Evolutionary conservation across 2,113 vertebrate genomes (phyloP).

Genomic region (Tragelaphus buxtoni): DNA sequence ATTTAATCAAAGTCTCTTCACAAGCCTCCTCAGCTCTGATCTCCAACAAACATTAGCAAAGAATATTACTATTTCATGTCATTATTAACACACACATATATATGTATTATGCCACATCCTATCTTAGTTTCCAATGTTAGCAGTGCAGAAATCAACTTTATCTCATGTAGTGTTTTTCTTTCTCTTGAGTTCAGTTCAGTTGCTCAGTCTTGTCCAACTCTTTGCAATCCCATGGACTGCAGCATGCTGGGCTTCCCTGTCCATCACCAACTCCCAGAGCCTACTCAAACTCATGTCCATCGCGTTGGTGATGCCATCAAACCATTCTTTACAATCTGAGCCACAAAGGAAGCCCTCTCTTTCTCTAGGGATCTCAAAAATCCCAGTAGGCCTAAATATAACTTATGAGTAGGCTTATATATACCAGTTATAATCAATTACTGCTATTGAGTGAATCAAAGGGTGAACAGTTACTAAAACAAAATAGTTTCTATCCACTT

Average conservation of each 20-base stretch:
- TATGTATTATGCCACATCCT: neutral
- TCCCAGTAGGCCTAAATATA: neutral
- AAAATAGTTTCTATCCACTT: neutral
- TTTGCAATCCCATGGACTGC: neutral
- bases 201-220: neutral
- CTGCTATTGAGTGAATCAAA: neutral
- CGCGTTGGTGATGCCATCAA: rapidly evolving
- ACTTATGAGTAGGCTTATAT: neutral
- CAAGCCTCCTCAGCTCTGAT: neutral
- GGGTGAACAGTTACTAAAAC: neutral
- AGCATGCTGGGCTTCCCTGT: neutral
- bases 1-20: neutral
- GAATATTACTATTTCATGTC: neutral
- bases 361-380: neutral
- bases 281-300: neutral
- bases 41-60: neutral
- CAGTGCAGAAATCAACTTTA: neutral
- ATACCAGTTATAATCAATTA: neutral
- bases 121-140: neutral
- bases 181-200: neutral
- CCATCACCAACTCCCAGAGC: neutral
- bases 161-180: neutral
- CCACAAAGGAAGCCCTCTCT: neutral
- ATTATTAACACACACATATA: neutral
- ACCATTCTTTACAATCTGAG: neutral